Percentiles rank a stretch among this genome's conserved stretches.
Conservation (phyloP, 2,888 invertebrate species). For the Drosophila bunnanda region DNA sequence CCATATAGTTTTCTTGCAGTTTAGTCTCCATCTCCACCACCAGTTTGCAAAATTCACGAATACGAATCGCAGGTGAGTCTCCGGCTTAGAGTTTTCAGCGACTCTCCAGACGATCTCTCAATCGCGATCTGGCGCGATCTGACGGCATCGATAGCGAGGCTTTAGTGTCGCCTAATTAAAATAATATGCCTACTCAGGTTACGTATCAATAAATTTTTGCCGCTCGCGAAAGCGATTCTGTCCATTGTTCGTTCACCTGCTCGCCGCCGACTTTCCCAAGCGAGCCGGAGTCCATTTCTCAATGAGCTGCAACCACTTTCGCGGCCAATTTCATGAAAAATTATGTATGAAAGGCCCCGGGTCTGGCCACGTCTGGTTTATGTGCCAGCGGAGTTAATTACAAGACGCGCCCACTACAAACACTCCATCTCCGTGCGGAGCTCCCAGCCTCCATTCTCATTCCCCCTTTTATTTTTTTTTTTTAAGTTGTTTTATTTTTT, state of each 20-base stretch:
- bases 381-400: slow-evolving; percentile 75
- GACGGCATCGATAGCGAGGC: slow-evolving; percentile 70
- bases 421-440: slow-evolving; percentile 26
- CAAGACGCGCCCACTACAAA: slow-evolving; percentile 77
- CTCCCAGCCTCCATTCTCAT: slow-evolving; percentile 8
- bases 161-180: slow-evolving; percentile 74
- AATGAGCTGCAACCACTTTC: slow-evolving; percentile 54
- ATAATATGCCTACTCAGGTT: slow-evolving; percentile 79
- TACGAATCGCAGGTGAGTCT: slow-evolving; percentile 44
- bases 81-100: slow-evolving; percentile 25
- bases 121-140: slow-evolving; percentile 73
- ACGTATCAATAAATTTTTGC: slow-evolving; percentile 65
- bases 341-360: slow-evolving; percentile 57
- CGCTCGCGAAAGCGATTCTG: slow-evolving; percentile 32
- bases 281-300: slow-evolving; percentile 23
- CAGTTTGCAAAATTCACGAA: slow-evolving; percentile 39
- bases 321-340: slow-evolving; percentile 70
- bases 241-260: slow-evolving; percentile 43
- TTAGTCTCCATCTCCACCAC: slow-evolving; percentile 36
- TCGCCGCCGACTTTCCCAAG: slow-evolving; percentile 26
- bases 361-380: slow-evolving; percentile 43
- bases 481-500: background rate
- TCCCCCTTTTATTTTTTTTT: background rate
- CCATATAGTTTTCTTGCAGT: slow-evolving; percentile 5
- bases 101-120: slow-evolving; percentile 59